Evolutionary conservation across 1,140 invertebrate genomes (phyloP).

Genomic region (Zaprionus davidi): DNA sequence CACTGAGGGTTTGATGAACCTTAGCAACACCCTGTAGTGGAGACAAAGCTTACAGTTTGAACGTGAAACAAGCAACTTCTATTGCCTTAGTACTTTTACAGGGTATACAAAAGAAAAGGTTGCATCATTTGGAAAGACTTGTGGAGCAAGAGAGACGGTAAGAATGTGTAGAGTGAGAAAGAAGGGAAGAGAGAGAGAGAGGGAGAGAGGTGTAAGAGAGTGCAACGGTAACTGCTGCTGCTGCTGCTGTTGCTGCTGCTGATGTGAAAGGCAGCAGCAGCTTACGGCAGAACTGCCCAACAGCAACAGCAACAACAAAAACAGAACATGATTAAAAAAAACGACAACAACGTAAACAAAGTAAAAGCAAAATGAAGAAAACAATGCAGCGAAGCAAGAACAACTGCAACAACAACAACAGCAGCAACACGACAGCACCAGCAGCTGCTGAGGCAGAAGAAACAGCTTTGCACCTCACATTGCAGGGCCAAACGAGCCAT

Average conservation of each 20-base stretch:
- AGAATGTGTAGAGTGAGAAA: conserved; percentile 8
- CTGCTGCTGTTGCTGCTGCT: conserved; percentile 30
- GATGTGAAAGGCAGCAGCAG: conserved; percentile 49
- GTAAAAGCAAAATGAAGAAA: conserved; percentile 19
- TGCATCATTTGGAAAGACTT: conserved; percentile 26
- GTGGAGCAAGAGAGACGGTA: no score
- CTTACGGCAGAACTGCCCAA: neutral
- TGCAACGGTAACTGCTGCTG: conserved; percentile 43
- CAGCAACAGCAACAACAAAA: conserved; percentile 8
- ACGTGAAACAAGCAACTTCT: neutral
- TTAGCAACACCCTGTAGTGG: no score
- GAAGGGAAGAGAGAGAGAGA: neutral
- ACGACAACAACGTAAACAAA: conserved; percentile 22
- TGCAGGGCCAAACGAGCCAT: neutral
- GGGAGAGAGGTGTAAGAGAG: conserved; percentile 4
- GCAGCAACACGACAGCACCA: neutral
- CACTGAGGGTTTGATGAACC: no score
- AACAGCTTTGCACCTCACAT: conserved; percentile 24
- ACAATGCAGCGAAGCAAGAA: conserved; percentile 8
- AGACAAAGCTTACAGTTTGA: neutral
- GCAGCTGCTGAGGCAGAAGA: conserved; percentile 21
- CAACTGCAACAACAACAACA: conserved; percentile 14
- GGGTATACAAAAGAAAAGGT: conserved; percentile 17
- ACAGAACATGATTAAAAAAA: conserved; percentile 8
- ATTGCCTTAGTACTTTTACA: neutral